Percentiles rank a stretch among this genome's conserved stretches.
Evolutionary conservation across 2,113 vertebrate species (phyloP).

Genomic region (Phalacrocorax pelagicus): DNA sequence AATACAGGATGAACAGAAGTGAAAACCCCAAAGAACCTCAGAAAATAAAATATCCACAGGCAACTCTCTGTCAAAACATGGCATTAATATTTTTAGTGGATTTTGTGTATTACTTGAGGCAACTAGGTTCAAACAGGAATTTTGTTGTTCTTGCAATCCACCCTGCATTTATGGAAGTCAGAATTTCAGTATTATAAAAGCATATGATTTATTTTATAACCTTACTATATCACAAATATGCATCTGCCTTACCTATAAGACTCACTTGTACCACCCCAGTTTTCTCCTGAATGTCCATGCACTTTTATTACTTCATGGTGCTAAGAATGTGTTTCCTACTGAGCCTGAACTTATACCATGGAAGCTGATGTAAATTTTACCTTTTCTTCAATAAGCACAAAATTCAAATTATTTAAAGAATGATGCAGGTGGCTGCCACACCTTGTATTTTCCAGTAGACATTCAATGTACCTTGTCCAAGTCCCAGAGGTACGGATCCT

Average conservation of each 20-base stretch:
- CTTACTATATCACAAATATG: constrained; percentile 44
- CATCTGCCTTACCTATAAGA: not conserved
- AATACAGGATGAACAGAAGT: constrained; percentile 1
- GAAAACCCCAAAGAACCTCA: not conserved
- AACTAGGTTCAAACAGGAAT: not conserved
- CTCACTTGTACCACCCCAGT: not conserved
- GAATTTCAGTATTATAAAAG: constrained; percentile 54
- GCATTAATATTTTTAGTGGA: constrained; percentile 41
- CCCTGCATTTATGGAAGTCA: constrained; percentile 57
- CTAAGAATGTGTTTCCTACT: not conserved
- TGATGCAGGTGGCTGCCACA: not conserved
- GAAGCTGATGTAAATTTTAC: not conserved
- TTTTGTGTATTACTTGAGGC: not conserved
- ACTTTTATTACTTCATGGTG: not conserved
- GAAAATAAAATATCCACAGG: constrained; percentile 22
- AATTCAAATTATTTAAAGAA: not conserved
- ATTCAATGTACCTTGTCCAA: not conserved
- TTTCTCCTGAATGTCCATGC: constrained; percentile 9
- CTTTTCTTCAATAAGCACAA: not conserved
- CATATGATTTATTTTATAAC: constrained; percentile 34
- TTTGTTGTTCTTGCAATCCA: constrained; percentile 44
- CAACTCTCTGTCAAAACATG: constrained; percentile 38
- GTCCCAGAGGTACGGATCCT: not conserved
- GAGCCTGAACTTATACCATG: not conserved
- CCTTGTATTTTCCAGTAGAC: not conserved